Evolutionary conservation across 2,888 invertebrate genomes (phyloP).

Genomic region (Drosophila pegasa): DNA sequence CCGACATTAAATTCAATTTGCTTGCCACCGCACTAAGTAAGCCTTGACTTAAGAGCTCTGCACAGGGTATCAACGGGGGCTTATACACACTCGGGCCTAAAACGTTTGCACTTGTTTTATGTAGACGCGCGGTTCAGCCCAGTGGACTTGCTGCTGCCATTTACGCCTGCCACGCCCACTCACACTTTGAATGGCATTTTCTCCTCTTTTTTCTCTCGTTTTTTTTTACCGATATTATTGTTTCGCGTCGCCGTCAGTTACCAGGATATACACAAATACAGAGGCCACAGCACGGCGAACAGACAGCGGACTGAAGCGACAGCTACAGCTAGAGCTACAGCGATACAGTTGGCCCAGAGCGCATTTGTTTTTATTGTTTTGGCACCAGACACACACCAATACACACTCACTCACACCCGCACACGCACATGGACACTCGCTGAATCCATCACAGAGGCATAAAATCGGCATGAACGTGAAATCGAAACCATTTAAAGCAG

Average conservation of each 20-base stretch:
- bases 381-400: slow-evolving; percentile 24
- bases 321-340: neutral
- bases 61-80: slow-evolving; percentile 18
- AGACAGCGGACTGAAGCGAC: slow-evolving; percentile 20
- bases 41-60: neutral
- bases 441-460: slow-evolving; percentile 65
- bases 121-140: slow-evolving; percentile 17
- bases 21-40: neutral
- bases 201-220: neutral
- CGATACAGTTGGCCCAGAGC: slow-evolving; percentile 52
- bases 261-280: slow-evolving; percentile 43
- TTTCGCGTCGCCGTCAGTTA: slow-evolving; percentile 54
- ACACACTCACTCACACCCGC: slow-evolving; percentile 8
- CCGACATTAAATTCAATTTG: neutral
- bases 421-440: slow-evolving; percentile 24
- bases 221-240: slow-evolving; percentile 41
- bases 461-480: slow-evolving; percentile 58
- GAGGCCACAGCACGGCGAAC: slow-evolving; percentile 6
- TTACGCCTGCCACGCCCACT: neutral
- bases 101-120: slow-evolving; percentile 31
- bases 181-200: slow-evolving; percentile 11
- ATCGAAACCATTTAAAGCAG: slow-evolving; percentile 69
- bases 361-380: slow-evolving; percentile 71
- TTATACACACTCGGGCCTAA: neutral
- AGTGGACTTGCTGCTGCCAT: slow-evolving; percentile 33